Conservation (phyloP, 2,888 invertebrate species). For the Drosophila imparisetae region DNA sequence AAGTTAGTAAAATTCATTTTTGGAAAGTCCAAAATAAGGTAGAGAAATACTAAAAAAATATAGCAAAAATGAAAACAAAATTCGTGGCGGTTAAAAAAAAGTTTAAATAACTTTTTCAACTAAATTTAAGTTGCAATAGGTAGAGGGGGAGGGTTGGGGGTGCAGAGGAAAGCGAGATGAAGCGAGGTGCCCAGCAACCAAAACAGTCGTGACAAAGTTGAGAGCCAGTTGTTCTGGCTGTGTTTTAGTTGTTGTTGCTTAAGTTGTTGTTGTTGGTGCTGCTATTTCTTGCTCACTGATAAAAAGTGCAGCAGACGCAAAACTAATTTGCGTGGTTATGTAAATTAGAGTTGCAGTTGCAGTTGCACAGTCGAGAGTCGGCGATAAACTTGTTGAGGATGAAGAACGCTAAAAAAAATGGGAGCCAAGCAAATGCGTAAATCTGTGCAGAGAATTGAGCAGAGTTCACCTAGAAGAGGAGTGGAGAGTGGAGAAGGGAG, state of each 20-base stretch:
- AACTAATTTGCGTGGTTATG: constrained; percentile 79
- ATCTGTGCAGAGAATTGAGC: constrained; percentile 20
- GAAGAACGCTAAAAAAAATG: constrained; percentile 33
- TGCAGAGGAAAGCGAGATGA: constrained; percentile 3
- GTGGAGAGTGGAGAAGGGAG: constrained; percentile 4
- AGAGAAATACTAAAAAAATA: constrained; percentile 31
- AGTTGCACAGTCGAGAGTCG: constrained; percentile 48
- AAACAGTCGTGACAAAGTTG: constrained; percentile 73
- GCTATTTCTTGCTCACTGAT: constrained; percentile 53
- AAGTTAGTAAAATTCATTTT: constrained; percentile 76
- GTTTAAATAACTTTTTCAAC: constrained; percentile 79
- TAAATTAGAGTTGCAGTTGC: constrained; percentile 74
- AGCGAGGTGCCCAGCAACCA: constrained; percentile 27
- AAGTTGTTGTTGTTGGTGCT: constrained; percentile 21
- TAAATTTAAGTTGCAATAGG: constrained; percentile 71
- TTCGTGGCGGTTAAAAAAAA: constrained; percentile 54
- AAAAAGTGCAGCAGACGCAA: constrained; percentile 79
- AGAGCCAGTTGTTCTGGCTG: constrained; percentile 27
- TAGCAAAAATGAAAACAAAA: constrained; percentile 12
- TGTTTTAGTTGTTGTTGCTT: constrained; percentile 29
- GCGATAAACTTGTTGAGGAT: constrained; percentile 76
- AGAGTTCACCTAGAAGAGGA: constrained; percentile 16
- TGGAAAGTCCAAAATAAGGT: constrained; percentile 67
- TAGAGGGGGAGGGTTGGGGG: neutral
- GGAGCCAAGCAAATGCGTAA: constrained; percentile 65